Evolutionary conservation across 1,140 invertebrate genomes (phyloP), one percentile per base, ranked within the genome.

Genomic region (Drosophila yakuba): DNA sequence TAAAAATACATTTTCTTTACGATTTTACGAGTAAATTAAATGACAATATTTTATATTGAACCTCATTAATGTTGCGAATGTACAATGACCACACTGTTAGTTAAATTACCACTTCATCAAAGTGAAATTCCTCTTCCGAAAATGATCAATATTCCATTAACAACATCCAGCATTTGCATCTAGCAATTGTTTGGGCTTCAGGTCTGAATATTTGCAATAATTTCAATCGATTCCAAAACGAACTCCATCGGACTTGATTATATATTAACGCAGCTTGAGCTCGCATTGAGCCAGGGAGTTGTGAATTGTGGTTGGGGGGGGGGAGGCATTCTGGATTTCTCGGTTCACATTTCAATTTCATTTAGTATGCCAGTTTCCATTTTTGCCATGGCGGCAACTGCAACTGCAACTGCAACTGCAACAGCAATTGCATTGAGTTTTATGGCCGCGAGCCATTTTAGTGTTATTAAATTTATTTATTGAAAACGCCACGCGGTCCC

Each of bases 381-480:
- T 56, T 35, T 60, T 47, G 50, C 41, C n/a, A 44, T n/a, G n/a
- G 32, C n/a, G n/a, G n/a, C n/a, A n/a, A n/a, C 28, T 7, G 12
- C 6, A 15, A 7, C 7, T n/a, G 35, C 48, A 50, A 55, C 8
- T 12, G 38, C 38, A 38, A 38, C 14, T 0, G 4, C 50, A 55
- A 32, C 7, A 44, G 50, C 58, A 39, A 20, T 17, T 45, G 47
- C 47, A 56, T 43, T 43, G 56, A 73, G 38, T 59, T 62, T 62
- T 72, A 74, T 68, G 47, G 45, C 83, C 55, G 57, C 55, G 20
- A 50, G 83, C 74, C 43, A 55, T 56, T 88, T 73, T 56, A 56
- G 47, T 66, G 71, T 83, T 88, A 86, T 88, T 79, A 63, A 76
- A 76, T 86, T 82, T 83, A 82, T 86, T 86, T 86, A 88, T 86